Evolutionary conservation across 1,140 invertebrate genomes (phyloP), one percentile per base, ranked within the genome.

Genomic region (Venustaconcha ellipsiformis): DNA sequence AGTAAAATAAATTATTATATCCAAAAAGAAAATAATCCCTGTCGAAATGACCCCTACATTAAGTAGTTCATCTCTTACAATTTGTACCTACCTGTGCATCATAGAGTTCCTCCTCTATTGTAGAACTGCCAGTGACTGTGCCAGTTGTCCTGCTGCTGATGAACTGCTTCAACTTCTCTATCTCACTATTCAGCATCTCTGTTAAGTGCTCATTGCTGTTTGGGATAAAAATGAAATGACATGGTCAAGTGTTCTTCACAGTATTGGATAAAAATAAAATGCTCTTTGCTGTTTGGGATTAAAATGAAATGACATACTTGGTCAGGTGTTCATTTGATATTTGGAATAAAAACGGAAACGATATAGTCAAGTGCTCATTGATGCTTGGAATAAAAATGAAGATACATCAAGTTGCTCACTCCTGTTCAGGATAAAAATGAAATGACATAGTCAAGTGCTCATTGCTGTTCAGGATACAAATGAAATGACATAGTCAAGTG

Each of bases 21-120:
- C 8, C 18, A 11, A 23, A 8, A n/a, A 62, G 59, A 62, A 62
- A 62, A 62, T 11, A 0, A 11, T n/a, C 23, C 60, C 23, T 12
- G 60, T 14, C 6, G 0, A 62, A 23, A n/a, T 11, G 13, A n/a
- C 18, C 26, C 65, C 65, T 67, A 1, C 17, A 56, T 48, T 26
- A 12, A 58, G 64, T 56, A 48, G 1, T n/a, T 0, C 14, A 23
- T 18, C 26, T 11, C 37, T 17, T 18, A 23, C 57, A n/a, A n/a
- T 23, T 14, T 18, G 26, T 60, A n/a, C 14, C 55, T 75, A 88
- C 86, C 84, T 88, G 86, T 23, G 87, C 83, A 82, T 88, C 85
- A 81, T 87, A 88, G 11, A 88, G 78, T 67, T 88, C 87, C 72
- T 88, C 87, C 70, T 88, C 86, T 58, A 86, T 72, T 1, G 86